Conservation (phyloP, 2,113 vertebrate species). For the Tringa solitaria region DNA sequence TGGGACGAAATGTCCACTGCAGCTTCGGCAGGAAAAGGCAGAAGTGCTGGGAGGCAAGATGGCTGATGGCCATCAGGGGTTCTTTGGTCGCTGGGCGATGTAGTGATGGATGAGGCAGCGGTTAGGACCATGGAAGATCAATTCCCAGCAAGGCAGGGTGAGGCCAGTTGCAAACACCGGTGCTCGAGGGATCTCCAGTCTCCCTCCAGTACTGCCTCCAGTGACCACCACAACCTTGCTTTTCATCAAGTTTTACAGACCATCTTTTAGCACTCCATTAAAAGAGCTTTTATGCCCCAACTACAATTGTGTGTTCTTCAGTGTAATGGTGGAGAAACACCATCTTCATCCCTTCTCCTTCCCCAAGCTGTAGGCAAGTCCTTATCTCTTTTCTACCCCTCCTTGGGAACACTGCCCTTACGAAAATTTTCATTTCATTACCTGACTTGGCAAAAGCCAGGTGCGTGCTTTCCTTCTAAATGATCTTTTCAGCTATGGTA, state of each 20-base stretch:
- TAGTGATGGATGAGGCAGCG: neutral
- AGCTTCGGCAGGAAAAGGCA: neutral
- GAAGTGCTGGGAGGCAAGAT: neutral
- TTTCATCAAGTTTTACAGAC: neutral
- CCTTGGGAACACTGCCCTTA: neutral
- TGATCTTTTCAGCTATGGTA: neutral
- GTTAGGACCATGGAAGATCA: neutral
- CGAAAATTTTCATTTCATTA: neutral
- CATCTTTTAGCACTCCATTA: neutral
- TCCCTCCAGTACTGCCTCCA: neutral
- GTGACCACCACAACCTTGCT: neutral
- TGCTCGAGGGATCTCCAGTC: accelerated
- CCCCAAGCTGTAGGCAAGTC: neutral
- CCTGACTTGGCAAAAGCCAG: neutral
- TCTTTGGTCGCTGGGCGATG: neutral
- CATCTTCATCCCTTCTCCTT: neutral
- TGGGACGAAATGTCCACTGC: neutral
- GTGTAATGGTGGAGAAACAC: neutral
- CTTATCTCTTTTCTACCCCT: neutral
- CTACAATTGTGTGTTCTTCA: neutral
- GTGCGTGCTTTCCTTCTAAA: neutral
- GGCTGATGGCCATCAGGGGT: neutral
- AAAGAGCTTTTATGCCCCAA: neutral
- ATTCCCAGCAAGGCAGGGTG: neutral
- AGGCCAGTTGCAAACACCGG: neutral